Evolutionary conservation across 2,888 invertebrate species (phyloP).

Genomic region (Mythimna ferrago): DNA sequence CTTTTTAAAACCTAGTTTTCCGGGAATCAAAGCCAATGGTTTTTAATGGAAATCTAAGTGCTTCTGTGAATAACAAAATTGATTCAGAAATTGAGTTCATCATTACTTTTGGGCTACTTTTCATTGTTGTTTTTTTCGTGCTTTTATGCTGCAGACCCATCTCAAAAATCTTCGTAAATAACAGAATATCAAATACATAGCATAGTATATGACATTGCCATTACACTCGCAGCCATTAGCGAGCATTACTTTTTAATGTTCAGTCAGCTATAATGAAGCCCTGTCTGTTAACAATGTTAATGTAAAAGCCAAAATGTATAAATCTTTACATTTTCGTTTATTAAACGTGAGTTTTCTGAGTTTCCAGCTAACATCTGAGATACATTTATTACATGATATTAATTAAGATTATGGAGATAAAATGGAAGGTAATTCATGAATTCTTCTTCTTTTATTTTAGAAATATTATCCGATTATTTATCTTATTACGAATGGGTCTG

Average conservation of each 20-base stretch:
- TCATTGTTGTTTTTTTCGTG: background rate
- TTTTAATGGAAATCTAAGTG: background rate
- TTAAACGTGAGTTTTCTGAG: slow-evolving; percentile 15
- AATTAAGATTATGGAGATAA: too few species aligned
- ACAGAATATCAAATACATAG: background rate
- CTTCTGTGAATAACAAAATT: background rate
- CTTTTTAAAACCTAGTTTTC: background rate
- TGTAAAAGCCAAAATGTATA: slow-evolving; percentile 13
- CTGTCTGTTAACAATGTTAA: slow-evolving; percentile 31
- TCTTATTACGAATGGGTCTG: too few species aligned
- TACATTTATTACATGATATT: background rate
- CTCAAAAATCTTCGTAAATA: slow-evolving; percentile 1
- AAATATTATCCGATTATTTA: too few species aligned
- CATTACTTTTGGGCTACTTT: background rate
- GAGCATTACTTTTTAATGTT: slow-evolving; percentile 29
- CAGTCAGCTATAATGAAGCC: slow-evolving; percentile 26
- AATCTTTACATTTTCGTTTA: slow-evolving; percentile 16
- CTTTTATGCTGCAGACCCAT: background rate
- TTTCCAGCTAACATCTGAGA: background rate
- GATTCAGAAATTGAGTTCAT: background rate
- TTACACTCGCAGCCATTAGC: slow-evolving; percentile 7
- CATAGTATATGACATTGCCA: slow-evolving; percentile 2
- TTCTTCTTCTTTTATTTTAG: too few species aligned
- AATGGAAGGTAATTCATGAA: too few species aligned
- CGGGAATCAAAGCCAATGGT: background rate